Evolutionary conservation across 1,140 invertebrate species (phyloP).

Genomic region (Hermatobates lingyangjiaoensis): DNA sequence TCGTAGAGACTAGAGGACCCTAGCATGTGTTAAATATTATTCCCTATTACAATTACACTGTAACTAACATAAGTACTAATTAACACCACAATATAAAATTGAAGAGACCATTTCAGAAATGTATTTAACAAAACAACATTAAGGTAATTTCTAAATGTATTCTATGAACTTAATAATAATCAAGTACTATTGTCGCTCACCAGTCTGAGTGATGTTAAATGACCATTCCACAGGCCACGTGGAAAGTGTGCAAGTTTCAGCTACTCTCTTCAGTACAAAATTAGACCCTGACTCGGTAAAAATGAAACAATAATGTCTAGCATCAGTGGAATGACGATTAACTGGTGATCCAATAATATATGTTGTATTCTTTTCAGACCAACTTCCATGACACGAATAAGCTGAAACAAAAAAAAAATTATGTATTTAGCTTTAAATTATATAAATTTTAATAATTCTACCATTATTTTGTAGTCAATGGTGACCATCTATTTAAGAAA

Average conservation of each 20-base stretch:
- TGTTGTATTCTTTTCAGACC: slow-evolving; percentile 42
- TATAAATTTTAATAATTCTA: neutral
- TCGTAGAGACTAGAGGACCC: too few species aligned
- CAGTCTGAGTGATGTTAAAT: slow-evolving; percentile 15
- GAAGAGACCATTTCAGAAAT: too few species aligned
- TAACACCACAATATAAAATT: too few species aligned
- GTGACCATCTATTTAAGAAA: neutral
- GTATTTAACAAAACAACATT: too few species aligned
- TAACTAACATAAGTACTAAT: too few species aligned
- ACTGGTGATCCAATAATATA: slow-evolving; percentile 39
- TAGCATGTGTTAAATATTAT: too few species aligned
- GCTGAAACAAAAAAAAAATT: slow-evolving; percentile 25
- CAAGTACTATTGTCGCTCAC: too few species aligned
- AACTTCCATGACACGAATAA: slow-evolving; percentile 43
- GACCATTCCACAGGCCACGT: slow-evolving; percentile 7
- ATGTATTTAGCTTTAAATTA: neutral
- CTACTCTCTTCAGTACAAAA: slow-evolving; percentile 10
- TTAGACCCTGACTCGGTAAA: slow-evolving; percentile 12
- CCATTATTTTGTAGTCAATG: neutral
- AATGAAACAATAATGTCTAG: slow-evolving; percentile 25
- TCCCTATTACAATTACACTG: too few species aligned
- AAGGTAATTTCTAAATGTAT: too few species aligned
- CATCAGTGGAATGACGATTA: slow-evolving; percentile 23
- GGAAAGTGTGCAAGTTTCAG: slow-evolving; percentile 12
- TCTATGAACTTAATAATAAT: too few species aligned